Evolutionary conservation across 2,113 vertebrate genomes (phyloP).

Genomic region (Sus scrofa): T2T-Sscrofa CM000827.6:105570501-105571000

Average conservation of each 20-base stretch:
- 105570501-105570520: not conserved
- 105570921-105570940: accelerated
- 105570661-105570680: not conserved
- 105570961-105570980: not conserved
- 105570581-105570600: not conserved
- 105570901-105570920: not conserved
- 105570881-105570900: not conserved
- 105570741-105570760: not conserved
- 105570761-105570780: slow-evolving; percentile 16
- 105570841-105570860: not conserved
- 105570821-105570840: not conserved
- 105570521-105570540: not conserved
- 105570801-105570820: not conserved
- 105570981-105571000: not conserved
- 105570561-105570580: not conserved
- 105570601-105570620: not conserved
- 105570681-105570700: accelerated
- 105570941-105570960: too few species aligned
- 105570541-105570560: not conserved
- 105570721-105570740: not conserved
- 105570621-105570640: not conserved
- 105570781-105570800: not conserved
- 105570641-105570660: not conserved
- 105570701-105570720: accelerated
- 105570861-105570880: not conserved